Evolutionary conservation across 2,113 vertebrate genomes (phyloP), one percentile per base, ranked within the genome.

Genomic region (Paraplagusia blochii): DNA sequence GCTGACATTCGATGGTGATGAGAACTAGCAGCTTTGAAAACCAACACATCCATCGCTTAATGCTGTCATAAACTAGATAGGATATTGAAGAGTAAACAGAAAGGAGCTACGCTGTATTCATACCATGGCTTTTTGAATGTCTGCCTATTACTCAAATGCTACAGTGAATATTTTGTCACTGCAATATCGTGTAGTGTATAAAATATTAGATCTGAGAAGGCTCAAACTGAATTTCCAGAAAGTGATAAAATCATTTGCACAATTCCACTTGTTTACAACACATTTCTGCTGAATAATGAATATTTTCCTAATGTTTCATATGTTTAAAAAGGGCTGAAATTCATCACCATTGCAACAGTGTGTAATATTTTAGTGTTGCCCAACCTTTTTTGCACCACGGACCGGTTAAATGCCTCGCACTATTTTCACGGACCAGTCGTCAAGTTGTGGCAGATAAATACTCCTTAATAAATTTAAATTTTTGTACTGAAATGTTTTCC

Each of bases 1-100:
- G n/a, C 63, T 69, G 66, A 40, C 46, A 58, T 72, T 53, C 69
- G 57, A 75, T 72, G 58, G 48, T 45, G 43, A 74, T 43, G 35
- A 65, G 39, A 18, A 45, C 34, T 11, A 61, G 52, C 56, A 46
- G 59, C 49, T 18, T 35, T 66, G 49, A 16, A 52, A 52, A 60
- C 44, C 1, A 50, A 51, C 10, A 18, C 42, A 67, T 66, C 18
- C 44, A 58, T 14, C 45, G 38, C 16, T 17, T 61, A 16, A 61
- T 10, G 33, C 40, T 16, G 5, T 51, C 11, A 64, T 56, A 34
- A 36, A 58, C 56, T 52, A 58, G n/a, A 43, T 17, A 35, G 33
- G 61, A 58, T 14, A 13, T 34, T 29, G 22, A 29, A 6, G 22
- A 29, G 22, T 29, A 29, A 29, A 29, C 22, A 29, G 22, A 29